Percentiles rank a stretch among this genome's conserved stretches.
phyloP scores from a whole-genome alignment of 2,113 vertebrate species.

The Caretta caretta region DNA sequence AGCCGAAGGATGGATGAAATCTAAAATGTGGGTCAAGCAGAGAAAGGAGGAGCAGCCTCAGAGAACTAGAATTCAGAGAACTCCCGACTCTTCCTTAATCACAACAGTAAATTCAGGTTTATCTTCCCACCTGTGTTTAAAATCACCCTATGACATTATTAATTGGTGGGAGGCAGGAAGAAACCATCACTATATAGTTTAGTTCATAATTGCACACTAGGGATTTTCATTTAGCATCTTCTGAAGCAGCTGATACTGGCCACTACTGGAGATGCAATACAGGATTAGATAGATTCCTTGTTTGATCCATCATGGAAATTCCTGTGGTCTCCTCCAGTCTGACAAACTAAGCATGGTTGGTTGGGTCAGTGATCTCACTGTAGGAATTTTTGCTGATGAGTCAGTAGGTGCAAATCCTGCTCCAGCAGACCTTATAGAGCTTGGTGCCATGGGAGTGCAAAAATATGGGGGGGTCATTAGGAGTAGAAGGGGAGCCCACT shows the following conservation, averaged over 20 bases:
- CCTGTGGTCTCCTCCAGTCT: background rate
- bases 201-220: background rate
- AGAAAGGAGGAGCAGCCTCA: background rate
- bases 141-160: background rate
- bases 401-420: background rate
- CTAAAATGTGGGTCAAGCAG: background rate
- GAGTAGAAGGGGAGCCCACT: background rate
- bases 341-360: background rate
- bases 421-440: background rate
- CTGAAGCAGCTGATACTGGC: background rate
- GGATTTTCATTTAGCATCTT: background rate
- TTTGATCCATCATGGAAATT: background rate
- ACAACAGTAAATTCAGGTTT: background rate
- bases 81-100: background rate
- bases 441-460: background rate
- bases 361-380: background rate
- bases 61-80: background rate
- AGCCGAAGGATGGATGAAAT: background rate
- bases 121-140: background rate
- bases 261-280: background rate
- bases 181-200: background rate
- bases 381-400: background rate
- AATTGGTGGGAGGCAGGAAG: background rate
- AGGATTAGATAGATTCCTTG: background rate
- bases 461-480: background rate